These are phyloP conservation scores for Ophraella communa DNA, from an alignment of 2,888 invertebrate species.

Conservation along the genomic window DNA sequence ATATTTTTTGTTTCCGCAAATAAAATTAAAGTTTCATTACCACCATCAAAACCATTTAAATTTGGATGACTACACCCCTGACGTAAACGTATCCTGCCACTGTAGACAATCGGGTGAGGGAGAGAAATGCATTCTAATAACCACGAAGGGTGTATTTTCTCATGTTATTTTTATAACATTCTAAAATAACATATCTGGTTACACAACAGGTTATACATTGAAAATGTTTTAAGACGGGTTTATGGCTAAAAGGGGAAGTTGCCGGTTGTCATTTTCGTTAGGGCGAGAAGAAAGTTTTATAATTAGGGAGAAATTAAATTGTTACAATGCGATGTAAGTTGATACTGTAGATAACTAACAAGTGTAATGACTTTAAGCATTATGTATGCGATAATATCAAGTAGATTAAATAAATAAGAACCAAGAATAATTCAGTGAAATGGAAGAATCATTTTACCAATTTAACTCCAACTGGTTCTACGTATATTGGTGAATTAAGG, in stretches of 20 bases:
- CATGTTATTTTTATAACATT: conserved; percentile 35
- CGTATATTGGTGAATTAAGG: no score
- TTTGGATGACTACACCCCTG: neutral
- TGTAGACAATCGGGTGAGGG: neutral
- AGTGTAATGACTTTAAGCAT: no score
- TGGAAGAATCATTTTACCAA: no score
- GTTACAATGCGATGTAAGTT: neutral
- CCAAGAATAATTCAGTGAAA: no score
- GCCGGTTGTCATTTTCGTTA: neutral
- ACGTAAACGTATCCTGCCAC: neutral
- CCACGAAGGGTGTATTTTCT: conserved; percentile 15
- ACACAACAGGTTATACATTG: conserved; percentile 31
- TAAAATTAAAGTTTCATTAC: no score
- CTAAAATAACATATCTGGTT: conserved; percentile 31
- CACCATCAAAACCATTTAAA: no score
- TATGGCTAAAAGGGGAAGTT: conserved; percentile 3
- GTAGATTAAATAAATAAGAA: no score
- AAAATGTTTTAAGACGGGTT: conserved; percentile 19
- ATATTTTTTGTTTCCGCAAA: no score
- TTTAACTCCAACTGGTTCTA: no score
- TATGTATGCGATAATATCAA: no score
- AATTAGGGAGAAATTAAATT: no score
- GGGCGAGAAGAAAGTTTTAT: conserved; percentile 1
- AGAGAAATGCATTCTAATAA: conserved; percentile 24
- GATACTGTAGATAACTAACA: no score